Evolutionary conservation across 2,797 vertebrate species (phyloP), one percentile per base, ranked within the genome.

Genomic region (Sparidentex hasta): DNA sequence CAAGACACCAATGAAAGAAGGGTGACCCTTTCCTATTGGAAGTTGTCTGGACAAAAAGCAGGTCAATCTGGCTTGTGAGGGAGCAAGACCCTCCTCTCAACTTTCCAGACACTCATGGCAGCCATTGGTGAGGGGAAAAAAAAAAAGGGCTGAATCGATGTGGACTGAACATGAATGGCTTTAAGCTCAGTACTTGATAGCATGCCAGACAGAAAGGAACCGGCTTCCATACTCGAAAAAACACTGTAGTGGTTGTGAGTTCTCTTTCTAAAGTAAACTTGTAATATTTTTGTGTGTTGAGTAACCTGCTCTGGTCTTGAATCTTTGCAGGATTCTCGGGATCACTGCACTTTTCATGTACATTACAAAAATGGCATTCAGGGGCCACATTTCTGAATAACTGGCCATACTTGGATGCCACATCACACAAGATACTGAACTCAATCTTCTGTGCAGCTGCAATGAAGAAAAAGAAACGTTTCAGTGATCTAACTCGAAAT

Each of bases 11-110:
- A 59, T 74, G 80, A 79, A 61, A 80, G 65, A 80, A 70, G 27
- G 52, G 58, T 64, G 70, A 87, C 82, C 77, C 66, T 58, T 62
- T 80, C 71, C 65, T 76, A 29, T 55, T 81, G 66, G 67, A 59
- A 63, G 76, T 50, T 73, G 71, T 78, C 46, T 44, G 65, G 54
- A 87, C 74, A 89, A 87, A 85, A 81, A 80, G 52, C 56, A 80
- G 85, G 85, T 86, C 76, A 78, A 2, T 78, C 66, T 65, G 78
- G 56, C 71, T 76, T 78, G 80, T 78, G 68, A 80, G 68, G 62
- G 74, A 76, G 78, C 81, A 68, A 33, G 74, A 74, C 78, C 73
- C 65, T 77, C 66, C 61, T 75, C 82, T 80, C 80, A 80, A 79
- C 74, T 82, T 80, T 74, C 52, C 50, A 82, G 82, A 76, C 76